Evolutionary conservation across 2,888 invertebrate species (phyloP).

Genomic region (Tryphoninae sp.): DNA sequence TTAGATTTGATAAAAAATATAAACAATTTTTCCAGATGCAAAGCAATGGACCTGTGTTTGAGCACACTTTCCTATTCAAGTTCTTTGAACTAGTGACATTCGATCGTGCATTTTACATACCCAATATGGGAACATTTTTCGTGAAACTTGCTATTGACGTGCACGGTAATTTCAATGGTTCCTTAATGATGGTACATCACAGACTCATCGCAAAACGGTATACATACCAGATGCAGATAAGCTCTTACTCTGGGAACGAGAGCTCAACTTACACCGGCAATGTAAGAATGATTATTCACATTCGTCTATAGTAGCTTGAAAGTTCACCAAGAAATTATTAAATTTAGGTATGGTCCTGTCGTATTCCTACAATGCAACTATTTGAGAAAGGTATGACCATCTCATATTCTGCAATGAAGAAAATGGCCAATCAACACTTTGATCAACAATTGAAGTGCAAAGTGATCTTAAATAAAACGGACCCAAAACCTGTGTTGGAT

Average conservation of each 20-base stretch:
- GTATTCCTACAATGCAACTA: conserved; percentile 21
- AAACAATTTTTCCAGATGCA: conserved; percentile 37
- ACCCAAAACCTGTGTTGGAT: neutral
- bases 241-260: conserved; percentile 24
- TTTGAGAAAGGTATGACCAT: conserved; percentile 21
- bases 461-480: conserved; percentile 40
- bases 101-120: conserved; percentile 68
- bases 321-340: conserved; percentile 1
- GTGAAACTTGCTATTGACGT: conserved; percentile 65
- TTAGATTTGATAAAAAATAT: conserved; percentile 9
- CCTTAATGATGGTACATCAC: conserved; percentile 68
- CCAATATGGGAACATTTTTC: conserved; percentile 73
- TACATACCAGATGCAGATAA: conserved; percentile 66
- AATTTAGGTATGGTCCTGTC: conserved; percentile 57
- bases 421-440: conserved; percentile 15
- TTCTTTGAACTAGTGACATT: conserved; percentile 52
- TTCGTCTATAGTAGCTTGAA: neutral
- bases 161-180: conserved; percentile 65
- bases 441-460: conserved; percentile 20
- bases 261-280: conserved; percentile 22
- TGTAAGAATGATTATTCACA: conserved; percentile 15
- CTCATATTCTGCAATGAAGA: conserved; percentile 6
- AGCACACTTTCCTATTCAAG: conserved; percentile 63
- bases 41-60: conserved; percentile 34
- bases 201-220: conserved; percentile 64